A percentile compares a stretch with the other conserved stretches of the same genome.
phyloP scores from a whole-genome alignment of 2,113 vertebrate genomes.

The Epinephelus moara region DNA sequence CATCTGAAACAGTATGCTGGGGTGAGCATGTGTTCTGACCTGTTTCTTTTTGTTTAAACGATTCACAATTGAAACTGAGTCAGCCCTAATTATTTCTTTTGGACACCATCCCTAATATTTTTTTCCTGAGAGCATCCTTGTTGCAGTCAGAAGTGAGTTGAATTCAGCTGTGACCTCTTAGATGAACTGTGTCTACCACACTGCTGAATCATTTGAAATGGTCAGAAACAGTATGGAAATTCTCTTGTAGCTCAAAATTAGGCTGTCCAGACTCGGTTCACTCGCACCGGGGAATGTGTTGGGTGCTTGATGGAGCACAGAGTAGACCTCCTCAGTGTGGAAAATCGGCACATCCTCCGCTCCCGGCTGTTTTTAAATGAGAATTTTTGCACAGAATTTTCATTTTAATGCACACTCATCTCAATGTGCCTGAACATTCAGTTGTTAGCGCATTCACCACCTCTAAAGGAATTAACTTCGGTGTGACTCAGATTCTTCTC shows the following conservation, averaged over 20 bases:
- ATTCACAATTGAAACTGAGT: background rate
- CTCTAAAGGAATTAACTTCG: background rate
- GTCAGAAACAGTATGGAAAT: slow-evolving; percentile 41
- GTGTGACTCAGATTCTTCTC: background rate
- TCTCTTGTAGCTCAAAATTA: slow-evolving; percentile 45
- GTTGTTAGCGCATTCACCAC: slow-evolving; percentile 2
- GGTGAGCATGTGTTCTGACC: background rate
- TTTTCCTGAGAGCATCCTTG: background rate
- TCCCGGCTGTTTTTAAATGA: slow-evolving; percentile 30
- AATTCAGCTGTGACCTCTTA: slow-evolving; percentile 24
- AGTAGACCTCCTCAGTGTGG: slow-evolving; percentile 32
- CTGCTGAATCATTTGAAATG: slow-evolving; percentile 45
- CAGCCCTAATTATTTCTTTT: background rate
- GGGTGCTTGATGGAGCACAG: slow-evolving; percentile 39
- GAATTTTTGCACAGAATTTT: slow-evolving; percentile 32
- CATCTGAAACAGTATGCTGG: slow-evolving; percentile 5
- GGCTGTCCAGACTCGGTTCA: slow-evolving; percentile 1
- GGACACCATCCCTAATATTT: background rate
- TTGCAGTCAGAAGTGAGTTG: slow-evolving; percentile 4
- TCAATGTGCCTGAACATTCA: slow-evolving; percentile 29
- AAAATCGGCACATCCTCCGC: slow-evolving; percentile 49
- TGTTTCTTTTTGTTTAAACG: slow-evolving; percentile 8
- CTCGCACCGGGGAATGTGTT: slow-evolving; percentile 17
- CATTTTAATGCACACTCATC: slow-evolving; percentile 30
- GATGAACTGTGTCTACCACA: slow-evolving; percentile 24